Conservation (phyloP, 1,140 invertebrate genomes). For the Drosophila leontia region DNA sequence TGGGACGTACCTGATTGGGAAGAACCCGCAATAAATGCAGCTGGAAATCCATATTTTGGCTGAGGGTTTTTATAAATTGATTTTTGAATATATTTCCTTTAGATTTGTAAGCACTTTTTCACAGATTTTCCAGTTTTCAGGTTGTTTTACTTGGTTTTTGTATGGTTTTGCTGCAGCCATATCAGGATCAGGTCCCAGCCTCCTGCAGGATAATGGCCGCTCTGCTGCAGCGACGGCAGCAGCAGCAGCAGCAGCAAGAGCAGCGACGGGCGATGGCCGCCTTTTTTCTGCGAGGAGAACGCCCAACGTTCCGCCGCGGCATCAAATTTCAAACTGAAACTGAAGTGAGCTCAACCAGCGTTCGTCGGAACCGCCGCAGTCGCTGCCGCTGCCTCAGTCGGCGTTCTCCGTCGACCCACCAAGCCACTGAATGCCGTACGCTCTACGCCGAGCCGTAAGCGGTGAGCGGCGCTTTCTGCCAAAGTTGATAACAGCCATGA, state of each 20-base stretch:
- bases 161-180: conserved; percentile 17
- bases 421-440: conserved; percentile 10
- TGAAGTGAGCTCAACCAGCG: conserved; percentile 66
- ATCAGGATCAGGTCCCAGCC: conserved; percentile 36
- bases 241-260: conserved; percentile 22
- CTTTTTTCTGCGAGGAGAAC: conserved; percentile 37
- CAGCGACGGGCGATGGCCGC: conserved; percentile 52
- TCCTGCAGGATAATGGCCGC: conserved; percentile 57
- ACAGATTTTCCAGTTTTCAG: conserved; percentile 10
- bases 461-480: conserved; percentile 66
- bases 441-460: conserved; percentile 35
- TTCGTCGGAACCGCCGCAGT: conserved; percentile 46
- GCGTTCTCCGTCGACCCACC: conserved; percentile 7
- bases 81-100: background rate
- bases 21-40: background rate
- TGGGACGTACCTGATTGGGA: conserved; percentile 22
- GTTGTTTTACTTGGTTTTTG: background rate
- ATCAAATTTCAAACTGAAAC: conserved; percentile 80
- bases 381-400: conserved; percentile 20
- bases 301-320: conserved; percentile 71
- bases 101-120: conserved; percentile 21
- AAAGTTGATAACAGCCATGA: conserved; percentile 79
- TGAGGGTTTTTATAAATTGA: background rate
- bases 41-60: conserved; percentile 9
- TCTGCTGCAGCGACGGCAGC: conserved; percentile 39